Evolutionary conservation across 2,888 invertebrate genomes (phyloP), one percentile per base, ranked within the genome.

Genomic region (Cosmorhoe ocellata): DNA sequence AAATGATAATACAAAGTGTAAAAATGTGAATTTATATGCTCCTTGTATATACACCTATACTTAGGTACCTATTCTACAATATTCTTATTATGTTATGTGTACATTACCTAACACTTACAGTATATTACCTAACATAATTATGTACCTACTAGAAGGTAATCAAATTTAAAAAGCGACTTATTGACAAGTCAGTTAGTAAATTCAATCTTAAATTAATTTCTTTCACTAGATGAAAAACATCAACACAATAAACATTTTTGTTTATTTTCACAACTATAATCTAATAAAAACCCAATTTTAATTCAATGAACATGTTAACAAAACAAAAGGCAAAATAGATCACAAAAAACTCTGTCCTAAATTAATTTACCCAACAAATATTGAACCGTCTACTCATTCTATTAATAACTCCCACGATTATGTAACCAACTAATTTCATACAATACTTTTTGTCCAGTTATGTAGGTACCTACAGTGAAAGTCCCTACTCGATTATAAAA

Each of bases 371-470:
- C 34, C 43, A 48, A 31, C 44, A 53, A 53, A 53, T 44, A 36
- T 39, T 9, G 51, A 52, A 55, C 36, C 50, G 52, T 37, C 58
- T 41, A 56, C 36, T 59, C 63, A 64, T 63, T 67, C 66, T 63
- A 64, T 64, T 66, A 68, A 61, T 63, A 65, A 63, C 58, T 60
- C 64, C 40, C 47, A 51, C 59, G 59, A 69, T 70, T 61, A 69
- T 59, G 47, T 60, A 69, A 71, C 63, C 60, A 69, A 64, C 66
- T 71, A 66, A 74, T 70, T 74, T 69, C 59, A 67, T 67, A 73
- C 62, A 70, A 60, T 67, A 72, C 67, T 51, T 43, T 61, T 70
- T 66, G 53, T 59, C 30, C 41, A 43, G 26, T 39, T 56, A n/a
- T n/a, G n/a, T n/a, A n/a, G n/a, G n/a, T n/a, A n/a, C n/a, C n/a